A percentile compares a stretch with the other conserved stretches of the same genome.
Conservation (phyloP, 2,797 vertebrate species). For the Otus scops region DNA sequence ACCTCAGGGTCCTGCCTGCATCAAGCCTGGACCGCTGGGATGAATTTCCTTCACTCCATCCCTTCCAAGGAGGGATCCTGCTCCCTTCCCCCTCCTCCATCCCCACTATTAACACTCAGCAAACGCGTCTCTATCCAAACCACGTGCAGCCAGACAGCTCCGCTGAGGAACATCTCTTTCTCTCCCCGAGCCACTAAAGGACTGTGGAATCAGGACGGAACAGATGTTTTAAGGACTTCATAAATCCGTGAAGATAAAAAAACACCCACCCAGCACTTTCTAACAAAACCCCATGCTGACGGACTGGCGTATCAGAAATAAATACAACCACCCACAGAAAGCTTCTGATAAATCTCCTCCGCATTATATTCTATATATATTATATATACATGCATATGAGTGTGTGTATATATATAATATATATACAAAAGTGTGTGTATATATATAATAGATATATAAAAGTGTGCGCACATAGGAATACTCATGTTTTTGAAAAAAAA, state of each 20-base stretch:
- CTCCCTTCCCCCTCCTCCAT: background rate
- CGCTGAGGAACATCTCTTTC: background rate
- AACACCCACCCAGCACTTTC: slow-evolving; percentile 67
- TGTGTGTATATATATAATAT: background rate
- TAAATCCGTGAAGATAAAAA: slow-evolving; percentile 63
- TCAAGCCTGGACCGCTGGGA: background rate
- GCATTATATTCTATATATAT: background rate
- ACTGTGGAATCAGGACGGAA: slow-evolving; percentile 56
- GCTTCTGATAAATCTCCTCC: slow-evolving; percentile 32
- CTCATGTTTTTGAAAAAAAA: background rate
- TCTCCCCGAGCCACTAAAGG: background rate
- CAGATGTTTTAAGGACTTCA: slow-evolving; percentile 72
- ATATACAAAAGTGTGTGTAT: background rate
- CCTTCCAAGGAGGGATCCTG: background rate
- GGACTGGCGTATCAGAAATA: slow-evolving; percentile 58
- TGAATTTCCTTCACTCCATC: background rate
- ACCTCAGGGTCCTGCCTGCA: background rate
- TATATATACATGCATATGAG: background rate
- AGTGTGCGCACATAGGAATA: background rate
- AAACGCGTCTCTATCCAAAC: background rate
- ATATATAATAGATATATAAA: background rate
- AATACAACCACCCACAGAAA: slow-evolving; percentile 61
- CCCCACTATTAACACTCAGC: background rate
- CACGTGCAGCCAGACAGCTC: background rate
- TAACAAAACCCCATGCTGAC: slow-evolving; percentile 51